Conservation (phyloP, 2,888 invertebrate species). For the Calameuta filiformis region DNA sequence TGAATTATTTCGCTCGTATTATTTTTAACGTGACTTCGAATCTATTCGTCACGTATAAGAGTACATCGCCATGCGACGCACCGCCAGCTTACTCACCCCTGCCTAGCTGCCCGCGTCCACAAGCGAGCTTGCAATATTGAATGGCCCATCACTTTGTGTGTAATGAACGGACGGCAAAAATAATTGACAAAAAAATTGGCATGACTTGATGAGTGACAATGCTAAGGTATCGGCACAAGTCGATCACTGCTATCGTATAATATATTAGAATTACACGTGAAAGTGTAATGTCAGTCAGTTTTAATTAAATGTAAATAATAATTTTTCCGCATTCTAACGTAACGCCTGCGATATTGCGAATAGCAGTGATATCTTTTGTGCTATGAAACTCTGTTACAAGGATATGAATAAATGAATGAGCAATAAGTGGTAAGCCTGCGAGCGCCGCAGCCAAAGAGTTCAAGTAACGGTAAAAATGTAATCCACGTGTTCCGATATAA, state of each 20-base stretch:
- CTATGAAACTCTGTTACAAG: constrained; percentile 1
- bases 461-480: constrained; percentile 37
- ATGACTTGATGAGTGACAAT: constrained; percentile 54
- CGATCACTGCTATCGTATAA: constrained; percentile 24
- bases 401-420: constrained; percentile 55
- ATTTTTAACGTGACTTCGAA: constrained; percentile 9
- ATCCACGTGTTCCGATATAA: constrained; percentile 22
- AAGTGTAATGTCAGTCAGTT: neutral
- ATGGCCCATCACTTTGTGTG: constrained; percentile 54
- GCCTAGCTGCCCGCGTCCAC: constrained; percentile 53
- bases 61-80: constrained; percentile 55
- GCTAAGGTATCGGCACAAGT: constrained; percentile 42
- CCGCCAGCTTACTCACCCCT: constrained; percentile 64
- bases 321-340: neutral
- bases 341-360: neutral
- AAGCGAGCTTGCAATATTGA: constrained; percentile 53
- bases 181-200: constrained; percentile 58
- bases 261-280: neutral
- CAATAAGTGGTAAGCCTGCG: constrained; percentile 65
- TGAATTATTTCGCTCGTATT: constrained; percentile 39
- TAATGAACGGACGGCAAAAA: constrained; percentile 54
- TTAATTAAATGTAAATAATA: neutral
- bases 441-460: constrained; percentile 60
- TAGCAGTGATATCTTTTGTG: neutral
- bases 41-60: constrained; percentile 11